A percentile compares a stretch with the other conserved stretches of the same genome.
Evolutionary conservation across 53 echinoderm and acorn worm species (phyloP).

Genomic region (Luidia sarsii): DNA sequence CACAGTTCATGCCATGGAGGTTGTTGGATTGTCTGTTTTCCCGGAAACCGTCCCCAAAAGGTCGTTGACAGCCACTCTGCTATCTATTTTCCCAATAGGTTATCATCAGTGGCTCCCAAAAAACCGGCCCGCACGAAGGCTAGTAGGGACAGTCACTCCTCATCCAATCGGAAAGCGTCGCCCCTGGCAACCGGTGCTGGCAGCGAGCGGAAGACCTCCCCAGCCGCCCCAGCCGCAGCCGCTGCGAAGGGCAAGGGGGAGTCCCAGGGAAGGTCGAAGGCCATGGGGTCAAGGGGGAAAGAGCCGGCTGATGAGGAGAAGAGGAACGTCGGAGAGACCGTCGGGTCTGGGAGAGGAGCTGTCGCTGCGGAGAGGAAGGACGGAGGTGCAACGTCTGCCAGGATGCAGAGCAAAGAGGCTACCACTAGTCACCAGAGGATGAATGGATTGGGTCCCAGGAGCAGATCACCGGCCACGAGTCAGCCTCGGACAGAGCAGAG

Average conservation of each 20-base stretch:
- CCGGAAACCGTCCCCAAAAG: too few relatives aligned
- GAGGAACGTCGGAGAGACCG: neutral
- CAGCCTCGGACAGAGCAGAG: too few relatives aligned
- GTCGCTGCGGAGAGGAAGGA: neutral
- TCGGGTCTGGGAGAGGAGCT: too few relatives aligned
- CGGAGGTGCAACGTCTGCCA: neutral
- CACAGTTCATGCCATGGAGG: too few relatives aligned
- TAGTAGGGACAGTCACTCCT: neutral
- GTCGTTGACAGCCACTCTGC: too few relatives aligned
- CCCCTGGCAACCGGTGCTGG: neutral
- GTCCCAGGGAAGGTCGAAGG: neutral
- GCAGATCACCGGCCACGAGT: too few relatives aligned
- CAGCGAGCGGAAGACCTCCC: conserved; percentile 1
- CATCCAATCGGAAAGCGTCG: neutral
- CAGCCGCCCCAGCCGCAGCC: neutral
- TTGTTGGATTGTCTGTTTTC: too few relatives aligned
- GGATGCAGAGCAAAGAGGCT: neutral
- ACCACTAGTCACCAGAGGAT: too few relatives aligned
- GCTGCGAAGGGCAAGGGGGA: neutral
- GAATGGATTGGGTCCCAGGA: too few relatives aligned
- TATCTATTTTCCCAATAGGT: too few relatives aligned
- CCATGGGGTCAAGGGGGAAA: neutral
- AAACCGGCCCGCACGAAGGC: conserved; percentile 26
- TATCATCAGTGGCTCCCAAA: conserved; percentile 14
- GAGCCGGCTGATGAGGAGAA: neutral